Conservation (phyloP, 2,797 vertebrate species). For the Lutjanus campechanus region DNA sequence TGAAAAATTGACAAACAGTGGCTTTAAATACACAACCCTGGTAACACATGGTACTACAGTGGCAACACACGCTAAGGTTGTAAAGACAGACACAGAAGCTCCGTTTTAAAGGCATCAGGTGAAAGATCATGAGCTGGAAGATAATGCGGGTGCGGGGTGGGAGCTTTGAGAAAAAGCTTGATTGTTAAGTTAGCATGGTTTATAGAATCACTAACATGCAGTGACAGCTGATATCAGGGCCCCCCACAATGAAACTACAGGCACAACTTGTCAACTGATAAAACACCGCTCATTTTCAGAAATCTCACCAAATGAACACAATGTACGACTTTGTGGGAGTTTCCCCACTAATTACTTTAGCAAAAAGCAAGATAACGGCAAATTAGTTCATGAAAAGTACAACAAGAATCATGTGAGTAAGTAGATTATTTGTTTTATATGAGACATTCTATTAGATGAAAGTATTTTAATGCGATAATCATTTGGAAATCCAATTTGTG, state of each 20-base stretch:
- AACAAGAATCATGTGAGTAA: constrained; percentile 7
- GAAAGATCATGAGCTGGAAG: background rate
- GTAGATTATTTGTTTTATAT: background rate
- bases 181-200: constrained; percentile 1
- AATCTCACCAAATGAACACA: constrained; percentile 3
- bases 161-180: background rate
- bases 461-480: constrained; percentile 6
- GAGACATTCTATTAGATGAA: constrained; percentile 7
- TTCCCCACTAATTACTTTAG: background rate
- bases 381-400: background rate
- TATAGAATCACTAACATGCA: background rate
- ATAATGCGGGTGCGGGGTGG: background rate
- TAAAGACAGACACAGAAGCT: constrained; percentile 1
- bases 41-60: background rate
- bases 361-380: background rate
- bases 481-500: constrained; percentile 12
- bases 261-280: background rate
- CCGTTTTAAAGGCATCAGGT: constrained; percentile 2
- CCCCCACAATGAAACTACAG: background rate
- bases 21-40: background rate
- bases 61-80: background rate
- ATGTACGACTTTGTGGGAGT: background rate
- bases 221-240: background rate
- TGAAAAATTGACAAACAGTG: background rate
- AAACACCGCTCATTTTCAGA: background rate